These are phyloP conservation scores for Chascanopsetta lugubris DNA, from an alignment of 2,113 vertebrate genomes.

Conservation along the genomic window DNA sequence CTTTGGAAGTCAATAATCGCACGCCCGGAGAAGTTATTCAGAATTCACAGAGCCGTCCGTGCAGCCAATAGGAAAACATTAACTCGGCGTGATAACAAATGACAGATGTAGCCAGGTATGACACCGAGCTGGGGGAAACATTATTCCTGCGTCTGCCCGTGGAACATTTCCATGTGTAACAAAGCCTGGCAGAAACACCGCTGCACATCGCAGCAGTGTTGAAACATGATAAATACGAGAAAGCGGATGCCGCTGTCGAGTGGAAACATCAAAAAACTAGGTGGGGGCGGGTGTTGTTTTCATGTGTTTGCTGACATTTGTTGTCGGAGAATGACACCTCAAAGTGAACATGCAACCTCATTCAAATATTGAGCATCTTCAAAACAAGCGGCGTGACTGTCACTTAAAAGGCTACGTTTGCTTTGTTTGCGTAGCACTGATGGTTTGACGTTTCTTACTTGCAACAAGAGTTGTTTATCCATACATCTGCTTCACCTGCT, in stretches of 20 bases:
- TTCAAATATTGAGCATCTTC: background rate
- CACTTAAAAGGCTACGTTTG: background rate
- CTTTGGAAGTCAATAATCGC: slow-evolving; percentile 44
- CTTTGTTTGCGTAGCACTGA: background rate
- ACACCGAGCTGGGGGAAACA: slow-evolving; percentile 16
- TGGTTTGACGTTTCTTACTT: background rate
- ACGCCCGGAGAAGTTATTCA: slow-evolving; percentile 32
- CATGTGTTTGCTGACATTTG: background rate
- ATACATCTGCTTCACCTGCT: background rate
- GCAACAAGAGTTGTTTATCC: background rate
- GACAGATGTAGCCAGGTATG: slow-evolving; percentile 54
- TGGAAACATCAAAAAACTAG: slow-evolving; percentile 41
- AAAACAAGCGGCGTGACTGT: background rate
- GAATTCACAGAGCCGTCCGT: slow-evolving; percentile 37
- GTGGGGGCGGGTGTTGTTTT: background rate
- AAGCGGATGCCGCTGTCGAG: slow-evolving; percentile 2
- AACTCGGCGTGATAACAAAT: slow-evolving; percentile 28
- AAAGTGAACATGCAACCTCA: slow-evolving; percentile 18
- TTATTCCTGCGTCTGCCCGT: slow-evolving; percentile 21
- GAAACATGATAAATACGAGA: slow-evolving; percentile 35
- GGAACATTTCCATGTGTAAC: background rate
- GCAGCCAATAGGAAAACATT: slow-evolving; percentile 51
- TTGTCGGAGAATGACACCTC: slow-evolving; percentile 24
- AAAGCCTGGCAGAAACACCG: background rate
- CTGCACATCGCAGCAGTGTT: slow-evolving; percentile 9